Evolutionary conservation across 2,888 invertebrate genomes (phyloP).

Genomic region (Ecliptopera silaceata): DNA sequence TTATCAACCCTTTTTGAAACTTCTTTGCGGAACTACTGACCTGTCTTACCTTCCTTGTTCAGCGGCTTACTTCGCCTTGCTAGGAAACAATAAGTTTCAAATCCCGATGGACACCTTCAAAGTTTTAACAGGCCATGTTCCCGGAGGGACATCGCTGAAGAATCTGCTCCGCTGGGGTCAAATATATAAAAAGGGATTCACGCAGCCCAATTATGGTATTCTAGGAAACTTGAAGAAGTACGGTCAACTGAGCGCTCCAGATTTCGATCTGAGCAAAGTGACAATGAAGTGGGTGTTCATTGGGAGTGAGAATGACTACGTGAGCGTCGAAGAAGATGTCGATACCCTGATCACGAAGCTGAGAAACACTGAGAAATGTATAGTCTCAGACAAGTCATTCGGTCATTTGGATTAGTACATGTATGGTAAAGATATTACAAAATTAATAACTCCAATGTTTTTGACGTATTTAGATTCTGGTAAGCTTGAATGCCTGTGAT

Average conservation of each 20-base stretch:
- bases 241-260: conserved; percentile 36
- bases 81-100: conserved; percentile 45
- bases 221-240: conserved; percentile 37
- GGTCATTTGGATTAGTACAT: conserved; percentile 50
- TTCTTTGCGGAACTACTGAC: conserved; percentile 38
- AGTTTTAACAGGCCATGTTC: conserved; percentile 43
- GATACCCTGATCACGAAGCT: conserved; percentile 33
- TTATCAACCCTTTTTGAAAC: conserved; percentile 29
- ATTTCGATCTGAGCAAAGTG: conserved; percentile 37
- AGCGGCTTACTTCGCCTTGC: conserved; percentile 35
- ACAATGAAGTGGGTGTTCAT: conserved; percentile 41
- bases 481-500: conserved; percentile 35
- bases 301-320: conserved; percentile 43
- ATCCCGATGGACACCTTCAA: conserved; percentile 39
- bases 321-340: conserved; percentile 41
- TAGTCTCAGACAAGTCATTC: conserved; percentile 42
- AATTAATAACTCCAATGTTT: conserved; percentile 42
- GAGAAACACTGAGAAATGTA: conserved; percentile 35
- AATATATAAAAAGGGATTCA: conserved; percentile 42
- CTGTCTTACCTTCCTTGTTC: conserved; percentile 43
- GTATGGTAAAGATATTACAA: conserved; percentile 45
- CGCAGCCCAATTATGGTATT: conserved; percentile 41
- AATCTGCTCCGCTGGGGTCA: conserved; percentile 47
- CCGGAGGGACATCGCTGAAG: conserved; percentile 46
- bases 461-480: conserved; percentile 35